These are phyloP conservation scores for Mastacembelus armatus DNA, from an alignment of 2,797 vertebrate species.

Conservation along the genomic window DNA sequence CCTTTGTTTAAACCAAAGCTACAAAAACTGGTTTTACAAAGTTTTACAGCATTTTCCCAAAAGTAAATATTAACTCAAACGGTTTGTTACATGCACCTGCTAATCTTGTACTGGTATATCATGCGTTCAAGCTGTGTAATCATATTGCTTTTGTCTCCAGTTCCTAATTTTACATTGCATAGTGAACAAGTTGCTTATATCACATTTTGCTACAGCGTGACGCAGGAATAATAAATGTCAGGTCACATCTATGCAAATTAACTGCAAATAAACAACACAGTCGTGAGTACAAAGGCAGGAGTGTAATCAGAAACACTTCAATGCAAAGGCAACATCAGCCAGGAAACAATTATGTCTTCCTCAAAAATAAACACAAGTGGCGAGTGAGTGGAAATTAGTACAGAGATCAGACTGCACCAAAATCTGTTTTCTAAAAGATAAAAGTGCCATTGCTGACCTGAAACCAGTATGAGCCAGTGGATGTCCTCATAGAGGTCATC, in stretches of 20 bases:
- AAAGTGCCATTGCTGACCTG: conserved; percentile 84
- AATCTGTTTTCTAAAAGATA: neutral
- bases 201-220: no score
- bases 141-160: no score
- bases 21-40: no score
- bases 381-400: neutral
- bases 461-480: conserved; percentile 99
- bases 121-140: no score
- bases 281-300: neutral
- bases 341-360: neutral
- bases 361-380: neutral
- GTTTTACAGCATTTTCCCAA: no score
- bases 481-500: conserved; percentile 99
- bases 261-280: neutral
- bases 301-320: neutral
- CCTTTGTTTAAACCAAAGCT: no score
- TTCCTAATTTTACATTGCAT: no score
- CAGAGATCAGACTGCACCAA: neutral
- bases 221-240: neutral
- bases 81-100: no score
- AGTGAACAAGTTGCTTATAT: no score
- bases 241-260: neutral
- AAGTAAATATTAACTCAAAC: no score
- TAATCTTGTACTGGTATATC: no score
- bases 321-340: neutral